These are phyloP conservation scores for Capreolus pygargus DNA, from an alignment of 2,113 vertebrate genomes.

Conservation along the genomic window DNA sequence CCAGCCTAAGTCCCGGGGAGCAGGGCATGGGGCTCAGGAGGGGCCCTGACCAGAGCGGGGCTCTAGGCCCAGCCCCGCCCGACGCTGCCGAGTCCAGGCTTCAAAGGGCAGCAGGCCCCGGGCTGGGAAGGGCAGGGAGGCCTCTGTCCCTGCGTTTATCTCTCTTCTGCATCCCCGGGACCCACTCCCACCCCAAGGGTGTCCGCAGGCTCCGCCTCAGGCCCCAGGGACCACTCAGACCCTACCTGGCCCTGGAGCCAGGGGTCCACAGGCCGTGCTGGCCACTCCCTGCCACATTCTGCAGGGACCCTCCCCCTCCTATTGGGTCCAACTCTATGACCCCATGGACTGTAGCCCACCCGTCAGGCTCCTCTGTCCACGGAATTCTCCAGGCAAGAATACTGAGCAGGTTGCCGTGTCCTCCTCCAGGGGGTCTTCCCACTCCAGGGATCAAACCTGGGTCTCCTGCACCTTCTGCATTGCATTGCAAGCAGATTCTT, in stretches of 20 bases:
- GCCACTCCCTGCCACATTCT: fast-evolving
- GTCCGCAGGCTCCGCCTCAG: background rate
- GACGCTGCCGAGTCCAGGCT: background rate
- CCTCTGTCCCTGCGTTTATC: background rate
- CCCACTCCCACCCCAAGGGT: background rate
- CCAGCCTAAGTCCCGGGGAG: fast-evolving
- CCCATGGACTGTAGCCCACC: fast-evolving
- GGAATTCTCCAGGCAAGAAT: background rate
- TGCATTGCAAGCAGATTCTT: background rate
- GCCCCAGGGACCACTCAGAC: background rate
- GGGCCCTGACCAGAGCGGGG: too few species aligned
- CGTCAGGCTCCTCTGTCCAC: fast-evolving
- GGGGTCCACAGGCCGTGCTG: background rate
- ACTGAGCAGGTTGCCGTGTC: fast-evolving
- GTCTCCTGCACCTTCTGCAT: background rate
- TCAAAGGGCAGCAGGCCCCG: background rate
- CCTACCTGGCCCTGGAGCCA: background rate
- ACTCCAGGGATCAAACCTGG: background rate
- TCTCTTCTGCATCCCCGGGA: background rate
- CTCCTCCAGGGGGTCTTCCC: background rate
- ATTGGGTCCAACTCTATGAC: fast-evolving
- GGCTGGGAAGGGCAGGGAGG: background rate
- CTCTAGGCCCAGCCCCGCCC: background rate
- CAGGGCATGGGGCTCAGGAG: fast-evolving
- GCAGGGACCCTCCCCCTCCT: background rate